These are phyloP conservation scores for Leucozona laternaria DNA, from an alignment of 2,888 invertebrate genomes.

Conservation along the genomic window DNA sequence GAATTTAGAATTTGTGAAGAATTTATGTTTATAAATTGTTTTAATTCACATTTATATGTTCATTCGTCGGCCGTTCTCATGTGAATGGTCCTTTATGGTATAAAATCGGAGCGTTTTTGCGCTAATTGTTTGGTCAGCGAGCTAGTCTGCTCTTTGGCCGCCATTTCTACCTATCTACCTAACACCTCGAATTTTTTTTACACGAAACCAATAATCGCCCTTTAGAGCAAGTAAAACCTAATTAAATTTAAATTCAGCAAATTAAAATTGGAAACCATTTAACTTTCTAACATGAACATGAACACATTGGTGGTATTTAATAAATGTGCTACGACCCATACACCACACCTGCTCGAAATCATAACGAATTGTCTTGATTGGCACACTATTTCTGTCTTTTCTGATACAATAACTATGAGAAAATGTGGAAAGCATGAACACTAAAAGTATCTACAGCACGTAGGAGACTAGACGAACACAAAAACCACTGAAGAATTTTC, in stretches of 20 bases:
- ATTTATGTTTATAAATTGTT: too few species aligned
- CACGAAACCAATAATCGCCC: too few species aligned
- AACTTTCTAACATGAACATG: background rate
- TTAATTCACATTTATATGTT: too few species aligned
- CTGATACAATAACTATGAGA: background rate
- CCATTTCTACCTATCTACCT: too few species aligned
- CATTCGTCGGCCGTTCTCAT: too few species aligned
- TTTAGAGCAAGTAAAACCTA: too few species aligned
- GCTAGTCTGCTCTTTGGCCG: too few species aligned
- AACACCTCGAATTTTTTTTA: too few species aligned
- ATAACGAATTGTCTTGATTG: slow-evolving; percentile 30
- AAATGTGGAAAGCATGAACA: background rate
- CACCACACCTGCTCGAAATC: background rate
- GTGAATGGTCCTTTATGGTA: too few species aligned
- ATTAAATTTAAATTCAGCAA: slow-evolving; percentile 7
- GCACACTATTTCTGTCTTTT: slow-evolving; percentile 6
- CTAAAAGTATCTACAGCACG: background rate
- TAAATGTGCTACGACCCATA: background rate
- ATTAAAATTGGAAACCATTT: slow-evolving; percentile 12
- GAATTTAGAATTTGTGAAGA: too few species aligned
- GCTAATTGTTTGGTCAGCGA: too few species aligned
- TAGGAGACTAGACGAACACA: background rate
- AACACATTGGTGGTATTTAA: background rate
- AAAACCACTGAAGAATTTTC: slow-evolving; percentile 49
- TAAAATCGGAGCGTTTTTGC: too few species aligned